phyloP scores from a whole-genome alignment of 2,888 invertebrate species.

The Lasioglossum villosulum region DNA sequence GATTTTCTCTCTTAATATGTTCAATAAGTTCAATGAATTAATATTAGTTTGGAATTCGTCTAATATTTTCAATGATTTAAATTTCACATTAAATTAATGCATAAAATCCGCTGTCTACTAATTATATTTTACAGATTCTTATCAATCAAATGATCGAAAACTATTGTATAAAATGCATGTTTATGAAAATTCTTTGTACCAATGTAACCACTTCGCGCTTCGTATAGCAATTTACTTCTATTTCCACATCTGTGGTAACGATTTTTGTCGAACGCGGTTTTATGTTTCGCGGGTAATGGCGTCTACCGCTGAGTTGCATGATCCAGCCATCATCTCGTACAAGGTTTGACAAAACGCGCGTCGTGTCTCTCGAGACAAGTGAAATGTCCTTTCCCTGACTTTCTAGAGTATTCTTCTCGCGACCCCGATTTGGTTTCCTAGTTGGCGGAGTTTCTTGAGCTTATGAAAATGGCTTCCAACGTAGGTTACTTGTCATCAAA shows the following conservation, averaged over 20 bases:
- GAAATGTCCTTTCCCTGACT: constrained; percentile 32
- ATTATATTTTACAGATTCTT: neutral
- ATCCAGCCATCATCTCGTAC: neutral
- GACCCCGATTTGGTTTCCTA: constrained; percentile 65
- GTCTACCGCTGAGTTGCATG: neutral
- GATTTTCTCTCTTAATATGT: too few species aligned
- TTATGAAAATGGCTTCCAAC: constrained; percentile 70
- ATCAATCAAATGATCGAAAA: neutral
- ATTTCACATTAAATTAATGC: too few species aligned
- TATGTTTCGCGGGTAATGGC: neutral
- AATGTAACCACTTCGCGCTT: neutral
- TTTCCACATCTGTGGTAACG: neutral
- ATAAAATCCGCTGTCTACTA: too few species aligned
- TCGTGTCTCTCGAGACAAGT: neutral
- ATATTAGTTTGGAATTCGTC: too few species aligned
- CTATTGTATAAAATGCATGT: neutral
- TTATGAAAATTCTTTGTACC: too few species aligned
- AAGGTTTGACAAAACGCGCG: constrained; percentile 4
- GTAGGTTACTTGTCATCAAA: constrained; percentile 68
- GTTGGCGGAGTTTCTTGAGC: constrained; percentile 58
- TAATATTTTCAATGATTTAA: too few species aligned
- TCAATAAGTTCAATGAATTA: too few species aligned
- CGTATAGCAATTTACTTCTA: neutral
- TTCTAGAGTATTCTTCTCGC: constrained; percentile 36
- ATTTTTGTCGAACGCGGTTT: neutral